Percentiles rank a stretch among this genome's conserved stretches.
phyloP scores from a whole-genome alignment of 2,888 invertebrate genomes.

The Drosophila fungiperda region DNA sequence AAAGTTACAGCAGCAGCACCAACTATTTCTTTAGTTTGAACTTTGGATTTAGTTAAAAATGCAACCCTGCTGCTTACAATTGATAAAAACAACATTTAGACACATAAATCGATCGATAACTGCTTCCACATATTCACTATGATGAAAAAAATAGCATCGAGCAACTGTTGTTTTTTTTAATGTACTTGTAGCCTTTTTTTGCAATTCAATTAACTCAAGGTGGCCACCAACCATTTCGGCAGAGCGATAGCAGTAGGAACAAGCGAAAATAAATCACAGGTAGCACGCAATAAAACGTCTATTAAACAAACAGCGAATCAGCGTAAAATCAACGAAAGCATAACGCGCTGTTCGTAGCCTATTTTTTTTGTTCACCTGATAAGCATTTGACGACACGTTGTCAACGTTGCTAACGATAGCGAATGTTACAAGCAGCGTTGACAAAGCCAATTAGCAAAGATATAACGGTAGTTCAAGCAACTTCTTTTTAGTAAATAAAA shows the following conservation, averaged over 20 bases:
- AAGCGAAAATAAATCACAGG: constrained; percentile 54
- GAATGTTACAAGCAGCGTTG: constrained; percentile 44
- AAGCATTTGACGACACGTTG: constrained; percentile 37
- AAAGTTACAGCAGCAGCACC: constrained; percentile 5
- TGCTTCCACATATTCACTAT: constrained; percentile 10
- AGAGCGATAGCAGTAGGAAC: constrained; percentile 1
- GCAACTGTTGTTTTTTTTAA: constrained; percentile 22
- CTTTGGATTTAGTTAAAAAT: constrained; percentile 21
- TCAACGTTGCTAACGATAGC: constrained; percentile 51
- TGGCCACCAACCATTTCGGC: constrained; percentile 19
- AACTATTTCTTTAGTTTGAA: constrained; percentile 10
- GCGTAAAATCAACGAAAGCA: constrained; percentile 38
- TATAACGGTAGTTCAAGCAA: constrained; percentile 75
- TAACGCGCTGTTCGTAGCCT: constrained; percentile 27
- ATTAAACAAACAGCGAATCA: constrained; percentile 44
- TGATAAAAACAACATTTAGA: constrained; percentile 4
- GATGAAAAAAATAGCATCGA: constrained; percentile 9
- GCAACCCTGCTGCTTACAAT: constrained; percentile 32
- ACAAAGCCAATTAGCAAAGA: constrained; percentile 69
- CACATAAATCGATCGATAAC: constrained; percentile 15
- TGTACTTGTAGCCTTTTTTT: constrained; percentile 25
- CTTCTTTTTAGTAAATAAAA: constrained; percentile 64
- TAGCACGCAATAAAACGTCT: constrained; percentile 52
- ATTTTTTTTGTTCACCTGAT: constrained; percentile 31
- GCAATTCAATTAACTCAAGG: constrained; percentile 64